These are phyloP conservation scores for Aporophyla lueneburgensis DNA, from an alignment of 2,888 invertebrate genomes.

Conservation along the genomic window DNA sequence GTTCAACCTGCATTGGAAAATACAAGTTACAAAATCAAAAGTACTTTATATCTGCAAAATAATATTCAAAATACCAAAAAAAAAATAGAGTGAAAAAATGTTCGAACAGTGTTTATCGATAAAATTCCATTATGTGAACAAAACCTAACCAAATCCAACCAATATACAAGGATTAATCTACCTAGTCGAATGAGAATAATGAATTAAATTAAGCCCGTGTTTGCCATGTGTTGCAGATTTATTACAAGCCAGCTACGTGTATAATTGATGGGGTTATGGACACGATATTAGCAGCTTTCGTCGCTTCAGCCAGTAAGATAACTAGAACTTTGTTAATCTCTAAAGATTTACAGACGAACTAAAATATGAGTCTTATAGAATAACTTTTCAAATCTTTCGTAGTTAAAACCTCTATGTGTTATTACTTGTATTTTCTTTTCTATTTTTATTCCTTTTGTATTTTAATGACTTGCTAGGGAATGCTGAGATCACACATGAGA, in stretches of 20 bases:
- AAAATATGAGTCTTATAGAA: background rate
- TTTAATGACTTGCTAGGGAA: background rate
- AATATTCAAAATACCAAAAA: background rate
- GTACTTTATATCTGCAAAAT: too few species aligned
- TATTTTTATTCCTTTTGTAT: too few species aligned
- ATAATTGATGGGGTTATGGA: slow-evolving; percentile 89
- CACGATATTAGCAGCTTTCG: slow-evolving; percentile 87
- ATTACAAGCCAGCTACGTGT: slow-evolving; percentile 89
- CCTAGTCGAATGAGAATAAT: slow-evolving; percentile 65
- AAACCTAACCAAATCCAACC: slow-evolving; percentile 27
- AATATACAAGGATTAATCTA: slow-evolving; percentile 43
- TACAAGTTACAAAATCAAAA: background rate
- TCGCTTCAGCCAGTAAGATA: slow-evolving; percentile 85
- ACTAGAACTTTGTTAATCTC: slow-evolving; percentile 11
- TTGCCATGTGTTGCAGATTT: slow-evolving; percentile 77
- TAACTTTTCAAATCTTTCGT: slow-evolving; percentile 3
- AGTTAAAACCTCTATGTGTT: slow-evolving; percentile 3
- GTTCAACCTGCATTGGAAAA: background rate
- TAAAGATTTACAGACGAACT: background rate
- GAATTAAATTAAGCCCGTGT: slow-evolving; percentile 55
- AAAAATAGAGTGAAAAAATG: background rate
- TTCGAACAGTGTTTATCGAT: slow-evolving; percentile 8
- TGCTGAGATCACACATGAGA: background rate
- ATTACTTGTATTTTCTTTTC: background rate
- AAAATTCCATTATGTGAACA: background rate